Evolutionary conservation across 2,888 invertebrate species (phyloP), one percentile per base, ranked within the genome.

Genomic region (Helleia helle): DNA sequence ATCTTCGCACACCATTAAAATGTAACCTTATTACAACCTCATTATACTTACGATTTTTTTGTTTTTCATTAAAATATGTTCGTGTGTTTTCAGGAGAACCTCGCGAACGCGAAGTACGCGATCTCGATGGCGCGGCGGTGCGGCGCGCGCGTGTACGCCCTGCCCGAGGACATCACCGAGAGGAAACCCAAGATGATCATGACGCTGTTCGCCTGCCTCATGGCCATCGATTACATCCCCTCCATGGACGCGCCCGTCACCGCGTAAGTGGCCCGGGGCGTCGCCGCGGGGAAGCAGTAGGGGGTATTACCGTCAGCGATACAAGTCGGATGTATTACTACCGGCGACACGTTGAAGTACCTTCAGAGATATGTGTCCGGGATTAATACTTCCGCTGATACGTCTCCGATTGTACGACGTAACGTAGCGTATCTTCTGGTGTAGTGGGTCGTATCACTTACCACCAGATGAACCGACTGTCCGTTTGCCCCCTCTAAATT

Each of bases 121-220:
- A 95, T 99, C 58, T 97, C 98, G 0, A 95, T 97, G 93, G 98
- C 98, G 4, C 89, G 99, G 36, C 98, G 98, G 64, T 95, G 95
- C 62, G 99, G 99, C 50, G 99, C 98, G 37, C 90, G 97, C 45
- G 97, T 99, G 11, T 99, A 99, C 81, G 99, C 99, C 4, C 87
- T 99, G 45, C 99, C 99, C 9, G 99, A 99, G 75, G 99, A 99
- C 86, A 98, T 99, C 64, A 94, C 97, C 25, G 98, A 99, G 86
- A 92, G 97, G 13, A 99, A 99, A 74, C 95, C 93, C 42, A 99
- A 98, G 85, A 96, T 99, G 97, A 95, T 99, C 44, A 97, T 99
- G 98, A 99, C 99, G 2, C 95, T 99, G 54, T 99, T 99, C 86
- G 99, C 99, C 17, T 99, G 99, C 71, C 89, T 99, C 62, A 99